A percentile compares a stretch with the other conserved stretches of the same genome.
Conservation (phyloP, 2,113 vertebrate genomes). For the Lepidothrix coronata region DNA sequence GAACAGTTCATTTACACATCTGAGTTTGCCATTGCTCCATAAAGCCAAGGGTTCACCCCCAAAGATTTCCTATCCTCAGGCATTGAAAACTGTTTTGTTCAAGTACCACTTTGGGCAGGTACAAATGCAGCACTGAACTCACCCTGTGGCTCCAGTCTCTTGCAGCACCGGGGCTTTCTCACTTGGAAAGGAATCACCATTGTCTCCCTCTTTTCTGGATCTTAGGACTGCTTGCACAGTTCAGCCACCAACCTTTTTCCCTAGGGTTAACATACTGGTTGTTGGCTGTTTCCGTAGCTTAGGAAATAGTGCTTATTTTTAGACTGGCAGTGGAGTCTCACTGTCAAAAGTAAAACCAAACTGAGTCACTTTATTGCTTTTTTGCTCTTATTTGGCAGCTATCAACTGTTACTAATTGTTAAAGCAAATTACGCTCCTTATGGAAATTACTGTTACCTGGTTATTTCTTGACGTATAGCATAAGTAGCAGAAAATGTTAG, state of each 20-base stretch:
- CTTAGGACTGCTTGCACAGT: neutral
- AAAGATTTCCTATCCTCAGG: accelerated
- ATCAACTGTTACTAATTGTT: neutral
- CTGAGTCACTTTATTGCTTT: neutral
- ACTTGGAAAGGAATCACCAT: neutral
- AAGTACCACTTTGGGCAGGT: neutral
- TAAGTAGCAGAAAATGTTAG: neutral
- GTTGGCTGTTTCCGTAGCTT: neutral
- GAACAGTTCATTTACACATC: neutral
- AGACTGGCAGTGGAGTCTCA: neutral
- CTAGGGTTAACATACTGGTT: neutral
- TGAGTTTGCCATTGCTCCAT: neutral
- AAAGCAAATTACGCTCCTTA: neutral
- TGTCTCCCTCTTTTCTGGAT: neutral
- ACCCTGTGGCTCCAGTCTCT: neutral
- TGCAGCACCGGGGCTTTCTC: neutral
- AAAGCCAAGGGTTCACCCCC: neutral
- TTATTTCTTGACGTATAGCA: neutral
- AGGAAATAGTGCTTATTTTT: neutral
- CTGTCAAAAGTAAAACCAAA: neutral
- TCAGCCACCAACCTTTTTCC: neutral
- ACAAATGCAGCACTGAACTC: neutral
- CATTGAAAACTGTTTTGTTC: neutral
- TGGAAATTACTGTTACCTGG: neutral
- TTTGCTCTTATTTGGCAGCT: neutral